A percentile compares a stretch with the other conserved stretches of the same genome.
Conservation (phyloP, 2,888 invertebrate species). For the Tenthredo livida region DNA sequence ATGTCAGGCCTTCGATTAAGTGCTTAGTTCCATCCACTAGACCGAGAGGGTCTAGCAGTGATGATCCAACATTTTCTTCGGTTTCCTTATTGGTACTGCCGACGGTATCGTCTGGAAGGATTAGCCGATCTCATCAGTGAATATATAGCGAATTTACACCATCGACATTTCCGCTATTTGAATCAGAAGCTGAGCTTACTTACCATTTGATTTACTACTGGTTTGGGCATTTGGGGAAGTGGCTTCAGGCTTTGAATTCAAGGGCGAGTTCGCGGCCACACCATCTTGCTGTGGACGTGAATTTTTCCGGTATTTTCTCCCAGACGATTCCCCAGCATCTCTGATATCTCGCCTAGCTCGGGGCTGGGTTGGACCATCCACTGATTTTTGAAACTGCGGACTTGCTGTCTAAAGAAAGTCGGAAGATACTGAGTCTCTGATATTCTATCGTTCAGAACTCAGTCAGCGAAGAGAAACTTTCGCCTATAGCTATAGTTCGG, state of each 20-base stretch:
- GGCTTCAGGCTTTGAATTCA: slow-evolving; percentile 53
- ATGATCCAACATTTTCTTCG: slow-evolving; percentile 40
- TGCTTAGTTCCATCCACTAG: slow-evolving; percentile 10
- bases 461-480: neutral
- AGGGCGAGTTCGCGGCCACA: slow-evolving; percentile 66
- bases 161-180: neutral
- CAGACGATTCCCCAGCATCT: slow-evolving; percentile 6
- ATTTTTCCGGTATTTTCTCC: neutral
- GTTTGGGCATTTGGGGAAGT: neutral
- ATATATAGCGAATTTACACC: neutral
- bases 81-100: neutral
- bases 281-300: slow-evolving; percentile 31
- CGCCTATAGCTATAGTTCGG: neutral
- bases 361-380: slow-evolving; percentile 14
- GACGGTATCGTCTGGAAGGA: slow-evolving; percentile 12
- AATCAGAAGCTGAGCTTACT: neutral
- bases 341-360: slow-evolving; percentile 18
- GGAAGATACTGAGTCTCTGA: neutral
- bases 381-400: slow-evolving; percentile 50
- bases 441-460: neutral
- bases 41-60: slow-evolving; percentile 45
- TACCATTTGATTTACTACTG: slow-evolving; percentile 25
- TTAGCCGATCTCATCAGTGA: neutral
- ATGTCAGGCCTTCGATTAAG: slow-evolving; percentile 7
- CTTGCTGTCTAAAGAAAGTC: slow-evolving; percentile 55